Evolutionary conservation across 2,113 vertebrate genomes (phyloP), one percentile per base, ranked within the genome.

Genomic region (Heterocephalus glaber): DNA sequence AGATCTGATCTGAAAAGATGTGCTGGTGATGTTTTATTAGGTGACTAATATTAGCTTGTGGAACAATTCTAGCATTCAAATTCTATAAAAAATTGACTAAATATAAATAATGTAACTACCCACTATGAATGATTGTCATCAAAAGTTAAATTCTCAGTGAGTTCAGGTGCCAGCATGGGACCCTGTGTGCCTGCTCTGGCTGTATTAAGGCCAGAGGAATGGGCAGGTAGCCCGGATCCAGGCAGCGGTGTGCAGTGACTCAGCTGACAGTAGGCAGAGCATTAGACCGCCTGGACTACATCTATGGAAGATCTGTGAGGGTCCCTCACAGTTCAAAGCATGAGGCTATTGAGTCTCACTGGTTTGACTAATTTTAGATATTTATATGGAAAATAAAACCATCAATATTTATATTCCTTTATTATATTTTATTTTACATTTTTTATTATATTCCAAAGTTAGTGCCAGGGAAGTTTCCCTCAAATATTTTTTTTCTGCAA

Each of bases 401-500:
- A 87, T 58, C 56, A 77, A 76, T 86, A 79, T 94, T 96, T 92
- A 82, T 58, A 82, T 81, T 60, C 77, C 35, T 85, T 80, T 80
- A 52, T 77, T 56, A 93, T 52, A 65, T 94, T 96, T 68, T 68
- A 91, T 80, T 92, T 89, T 58, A 28, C 22, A 85, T n/a, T 76
- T 81, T 76, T 49, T 72, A 63, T 92, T 89, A 70, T 93, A 93
- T 72, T 83, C 24, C 61, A 85, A 92, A 96, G 72, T 24, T 61
- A 95, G 74, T 22, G 63, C 24, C 38, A 63, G 41, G 52, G 56
- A 93, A 41, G 4, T 90, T 95, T 91, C 76, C n/a, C 88, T 95
- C 38, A 96, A 86, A 61, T 90, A 90, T 41, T 6, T 49, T 93
- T 52, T 92, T 92, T 94, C 63, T 89, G 92, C 12, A 77, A 92